Conservation (phyloP, 2,888 invertebrate genomes). For the Craniophora ligustri region DNA sequence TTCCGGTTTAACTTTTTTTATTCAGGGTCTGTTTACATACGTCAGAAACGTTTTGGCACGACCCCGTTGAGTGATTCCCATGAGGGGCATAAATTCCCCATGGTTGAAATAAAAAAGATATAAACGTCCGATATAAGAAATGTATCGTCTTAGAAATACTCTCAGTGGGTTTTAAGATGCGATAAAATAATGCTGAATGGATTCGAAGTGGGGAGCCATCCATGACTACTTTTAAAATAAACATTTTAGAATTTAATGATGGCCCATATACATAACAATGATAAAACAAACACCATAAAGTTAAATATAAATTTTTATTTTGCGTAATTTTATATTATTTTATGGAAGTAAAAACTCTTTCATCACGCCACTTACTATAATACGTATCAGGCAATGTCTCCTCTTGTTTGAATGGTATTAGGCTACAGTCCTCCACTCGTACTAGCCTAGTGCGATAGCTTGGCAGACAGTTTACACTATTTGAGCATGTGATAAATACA, state of each 20-base stretch:
- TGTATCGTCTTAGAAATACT: constrained; percentile 46
- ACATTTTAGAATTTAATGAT: constrained; percentile 36
- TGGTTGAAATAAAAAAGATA: constrained; percentile 54
- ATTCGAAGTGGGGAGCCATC: constrained; percentile 37
- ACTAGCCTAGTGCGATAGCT: no score
- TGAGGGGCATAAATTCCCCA: constrained; percentile 65
- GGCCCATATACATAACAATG: constrained; percentile 22
- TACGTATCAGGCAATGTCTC: no score
- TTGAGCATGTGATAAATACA: no score
- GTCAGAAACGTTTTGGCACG: constrained; percentile 69
- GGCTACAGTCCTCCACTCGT: no score
- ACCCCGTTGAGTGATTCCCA: constrained; percentile 61
- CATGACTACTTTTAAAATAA: constrained; percentile 30
- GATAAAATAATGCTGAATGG: constrained; percentile 52
- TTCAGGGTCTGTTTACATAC: constrained; percentile 65
- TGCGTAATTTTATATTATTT: constrained; percentile 13
- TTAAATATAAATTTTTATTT: constrained; percentile 27
- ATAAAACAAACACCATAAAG: constrained; percentile 22
- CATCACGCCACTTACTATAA: no score
- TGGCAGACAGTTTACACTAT: no score
- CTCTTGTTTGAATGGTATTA: no score
- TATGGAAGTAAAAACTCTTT: constrained; percentile 6
- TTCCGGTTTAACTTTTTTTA: constrained; percentile 75
- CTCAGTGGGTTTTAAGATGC: constrained; percentile 40
- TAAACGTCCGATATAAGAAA: constrained; percentile 48